Evolutionary conservation across 2,888 invertebrate species (phyloP).

Genomic region (Alentia gelatinosa): DNA sequence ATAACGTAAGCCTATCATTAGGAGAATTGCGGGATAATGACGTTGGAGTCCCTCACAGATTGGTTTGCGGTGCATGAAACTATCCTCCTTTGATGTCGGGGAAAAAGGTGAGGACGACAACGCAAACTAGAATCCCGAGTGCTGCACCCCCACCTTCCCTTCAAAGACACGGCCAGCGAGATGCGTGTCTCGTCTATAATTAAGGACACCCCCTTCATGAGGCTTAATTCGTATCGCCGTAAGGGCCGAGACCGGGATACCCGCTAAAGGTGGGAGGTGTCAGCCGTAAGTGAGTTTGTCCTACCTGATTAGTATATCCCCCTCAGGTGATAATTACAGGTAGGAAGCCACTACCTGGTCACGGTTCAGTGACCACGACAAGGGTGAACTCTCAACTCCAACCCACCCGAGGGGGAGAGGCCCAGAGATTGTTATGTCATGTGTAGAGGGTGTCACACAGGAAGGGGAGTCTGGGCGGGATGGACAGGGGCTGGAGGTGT

Average conservation of each 20-base stretch:
- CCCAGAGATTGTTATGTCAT: too few relatives aligned
- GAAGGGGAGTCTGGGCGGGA: too few relatives aligned
- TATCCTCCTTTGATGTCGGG: background rate
- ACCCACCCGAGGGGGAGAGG: background rate
- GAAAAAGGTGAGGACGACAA: background rate
- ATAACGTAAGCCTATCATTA: background rate
- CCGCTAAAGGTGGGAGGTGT: background rate
- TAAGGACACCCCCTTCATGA: background rate
- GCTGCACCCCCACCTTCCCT: too few relatives aligned
- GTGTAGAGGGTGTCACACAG: too few relatives aligned
- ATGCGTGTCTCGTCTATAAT: background rate
- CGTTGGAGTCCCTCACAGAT: background rate
- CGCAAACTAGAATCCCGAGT: background rate
- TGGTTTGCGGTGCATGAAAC: background rate
- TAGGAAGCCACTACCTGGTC: background rate
- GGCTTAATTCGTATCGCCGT: too few relatives aligned
- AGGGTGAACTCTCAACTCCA: background rate
- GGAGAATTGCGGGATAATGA: background rate
- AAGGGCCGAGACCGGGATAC: too few relatives aligned
- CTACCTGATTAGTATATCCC: background rate
- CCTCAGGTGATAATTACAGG: conserved; percentile 7
- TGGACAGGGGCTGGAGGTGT: background rate
- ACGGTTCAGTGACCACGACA: background rate
- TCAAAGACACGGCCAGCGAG: too few relatives aligned
- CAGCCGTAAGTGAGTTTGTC: background rate